phyloP scores from a whole-genome alignment of 2,113 vertebrate genomes.

The Anolis carolinensis region DNA sequence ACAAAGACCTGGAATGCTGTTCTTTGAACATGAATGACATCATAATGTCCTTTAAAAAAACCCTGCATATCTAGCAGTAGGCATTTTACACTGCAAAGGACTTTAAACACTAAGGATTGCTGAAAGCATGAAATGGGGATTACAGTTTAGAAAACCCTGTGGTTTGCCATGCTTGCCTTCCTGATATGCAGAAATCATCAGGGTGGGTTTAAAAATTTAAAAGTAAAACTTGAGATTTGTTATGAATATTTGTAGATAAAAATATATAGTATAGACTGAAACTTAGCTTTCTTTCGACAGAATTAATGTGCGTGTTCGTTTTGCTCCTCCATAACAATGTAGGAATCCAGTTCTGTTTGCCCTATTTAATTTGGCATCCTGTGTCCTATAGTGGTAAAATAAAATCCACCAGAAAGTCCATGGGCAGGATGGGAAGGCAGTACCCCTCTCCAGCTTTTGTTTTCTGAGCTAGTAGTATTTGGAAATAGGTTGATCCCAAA shows the following conservation, averaged over 20 bases:
- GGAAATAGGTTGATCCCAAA: not conserved
- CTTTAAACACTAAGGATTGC: not conserved
- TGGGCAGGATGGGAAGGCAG: not conserved
- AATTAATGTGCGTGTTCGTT: not conserved
- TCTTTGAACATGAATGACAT: slow-evolving; percentile 20
- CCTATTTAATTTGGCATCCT: not conserved
- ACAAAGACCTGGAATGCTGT: not conserved
- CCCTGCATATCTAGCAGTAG: not conserved
- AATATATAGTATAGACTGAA: not conserved
- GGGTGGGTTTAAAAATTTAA: not conserved
- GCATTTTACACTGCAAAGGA: not conserved
- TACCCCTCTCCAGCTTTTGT: no score
- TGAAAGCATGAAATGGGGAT: not conserved
- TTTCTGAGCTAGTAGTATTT: not conserved
- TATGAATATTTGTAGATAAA: not conserved
- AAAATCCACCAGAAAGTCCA: no score
- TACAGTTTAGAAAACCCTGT: not conserved
- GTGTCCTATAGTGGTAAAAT: no score
- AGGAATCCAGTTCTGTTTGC: not conserved
- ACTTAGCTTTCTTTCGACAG: not conserved
- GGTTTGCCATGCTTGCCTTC: not conserved
- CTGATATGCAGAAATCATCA: not conserved
- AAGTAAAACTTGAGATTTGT: not conserved
- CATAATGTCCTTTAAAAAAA: not conserved
- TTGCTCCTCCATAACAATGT: not conserved